Conservation (phyloP, 2,888 invertebrate genomes). For the Ormyrus pomaceus region DNA sequence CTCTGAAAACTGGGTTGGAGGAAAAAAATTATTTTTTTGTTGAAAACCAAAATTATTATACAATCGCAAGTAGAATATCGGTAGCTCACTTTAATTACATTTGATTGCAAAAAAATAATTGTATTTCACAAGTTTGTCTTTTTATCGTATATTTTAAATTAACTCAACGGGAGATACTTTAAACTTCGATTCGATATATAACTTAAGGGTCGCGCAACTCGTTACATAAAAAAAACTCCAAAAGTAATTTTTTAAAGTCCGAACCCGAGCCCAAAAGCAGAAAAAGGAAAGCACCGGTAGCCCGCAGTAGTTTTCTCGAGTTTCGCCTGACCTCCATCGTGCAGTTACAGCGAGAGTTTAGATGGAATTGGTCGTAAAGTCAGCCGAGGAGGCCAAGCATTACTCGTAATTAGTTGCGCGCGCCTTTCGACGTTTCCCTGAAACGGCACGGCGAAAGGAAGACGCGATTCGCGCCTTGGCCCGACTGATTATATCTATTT, state of each 20-base stretch:
- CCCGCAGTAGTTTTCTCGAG: background rate
- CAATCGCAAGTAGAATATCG: too few species aligned
- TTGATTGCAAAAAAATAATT: too few species aligned
- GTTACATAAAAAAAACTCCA: background rate
- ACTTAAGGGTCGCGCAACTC: background rate
- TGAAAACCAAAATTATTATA: too few species aligned
- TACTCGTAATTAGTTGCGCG: constrained; percentile 41
- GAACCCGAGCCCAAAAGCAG: background rate
- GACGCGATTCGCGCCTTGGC: background rate
- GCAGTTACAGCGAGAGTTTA: background rate
- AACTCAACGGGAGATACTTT: too few species aligned
- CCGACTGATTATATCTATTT: background rate
- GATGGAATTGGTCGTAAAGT: constrained; percentile 27
- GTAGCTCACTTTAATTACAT: too few species aligned
- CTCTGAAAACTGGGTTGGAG: too few species aligned
- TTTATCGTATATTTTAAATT: too few species aligned
- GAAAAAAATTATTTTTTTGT: too few species aligned
- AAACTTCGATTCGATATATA: background rate
- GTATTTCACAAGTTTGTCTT: too few species aligned
- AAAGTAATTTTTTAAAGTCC: constrained; percentile 24
- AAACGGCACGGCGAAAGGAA: background rate
- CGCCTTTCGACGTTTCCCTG: constrained; percentile 13
- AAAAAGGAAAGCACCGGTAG: background rate
- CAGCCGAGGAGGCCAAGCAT: constrained; percentile 4
- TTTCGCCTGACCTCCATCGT: constrained; percentile 14